Evolutionary conservation across 2,797 vertebrate species (phyloP).

Genomic region (Tarsius wallacei): DNA sequence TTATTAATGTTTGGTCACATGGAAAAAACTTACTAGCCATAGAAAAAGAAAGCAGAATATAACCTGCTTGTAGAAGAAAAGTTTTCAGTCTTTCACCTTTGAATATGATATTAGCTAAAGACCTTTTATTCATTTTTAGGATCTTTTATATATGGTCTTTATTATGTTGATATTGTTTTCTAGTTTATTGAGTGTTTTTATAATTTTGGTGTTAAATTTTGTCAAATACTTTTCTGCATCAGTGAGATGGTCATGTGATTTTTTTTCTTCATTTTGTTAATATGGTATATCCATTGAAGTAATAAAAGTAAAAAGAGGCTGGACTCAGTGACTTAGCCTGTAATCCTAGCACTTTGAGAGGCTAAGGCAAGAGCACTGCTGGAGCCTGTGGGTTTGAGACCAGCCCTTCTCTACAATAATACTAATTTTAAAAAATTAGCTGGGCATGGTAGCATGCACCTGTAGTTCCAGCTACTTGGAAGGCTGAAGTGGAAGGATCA

Average conservation of each 20-base stretch:
- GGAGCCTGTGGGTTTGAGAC: no score
- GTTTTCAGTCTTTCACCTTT: background rate
- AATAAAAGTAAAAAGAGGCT: no score
- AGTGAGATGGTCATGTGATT: background rate
- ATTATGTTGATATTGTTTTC: background rate
- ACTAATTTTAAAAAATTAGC: no score
- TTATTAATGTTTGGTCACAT: background rate
- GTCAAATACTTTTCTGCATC: background rate
- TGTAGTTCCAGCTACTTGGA: no score
- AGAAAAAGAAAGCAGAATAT: background rate
- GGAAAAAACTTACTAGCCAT: background rate
- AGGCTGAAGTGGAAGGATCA: no score
- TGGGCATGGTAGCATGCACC: no score
- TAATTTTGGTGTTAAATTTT: background rate
- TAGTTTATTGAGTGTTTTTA: background rate
- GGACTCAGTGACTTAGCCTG: no score
- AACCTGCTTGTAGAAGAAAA: background rate
- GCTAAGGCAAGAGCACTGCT: no score
- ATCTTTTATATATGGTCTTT: background rate
- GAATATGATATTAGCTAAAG: background rate
- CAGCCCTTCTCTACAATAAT: no score
- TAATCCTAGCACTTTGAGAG: no score
- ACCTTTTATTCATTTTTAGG: background rate
- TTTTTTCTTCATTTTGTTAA: background rate
- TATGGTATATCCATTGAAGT: background rate